Base-by-base conservation (phyloP, 2,113 vertebrate genomes). In the Mus pahari region DNA sequence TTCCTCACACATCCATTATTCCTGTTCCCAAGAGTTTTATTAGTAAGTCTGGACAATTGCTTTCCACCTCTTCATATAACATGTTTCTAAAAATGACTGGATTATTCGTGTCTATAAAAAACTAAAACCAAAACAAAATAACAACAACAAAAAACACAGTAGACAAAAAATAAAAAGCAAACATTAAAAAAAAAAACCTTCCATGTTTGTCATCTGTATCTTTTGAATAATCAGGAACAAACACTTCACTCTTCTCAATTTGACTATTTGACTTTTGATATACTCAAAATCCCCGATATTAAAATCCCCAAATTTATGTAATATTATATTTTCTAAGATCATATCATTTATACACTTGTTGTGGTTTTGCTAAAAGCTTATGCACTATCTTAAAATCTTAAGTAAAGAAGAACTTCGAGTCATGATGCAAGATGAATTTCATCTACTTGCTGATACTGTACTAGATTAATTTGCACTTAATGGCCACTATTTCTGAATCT, bases 21-120 rank as follows among this genome's bases (percentile, higher is more conserved):
- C 66, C 31, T 68, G 66, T 13, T 68, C 4, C 14, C 66, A 66
- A 53, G 48, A 91, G 55, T 89, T 89, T 89, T 70, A 16, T 78
- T 45, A 81, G 26, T 81, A 78, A 78, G 5, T 33, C 64, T 94
- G 48, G 31, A 86, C 45, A 94, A 75, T 45, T 53, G 26, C 28
- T 84, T 79, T 95, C 81, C 11, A 83, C 5, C 45, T 82, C 39
- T 36, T 75, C 33, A 79, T 48, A 84, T 58, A 93, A 60, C 60
- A 81, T 62, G 77, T 94, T 94, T 95, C 71, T 91, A 73, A 89
- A 95, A 91, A 55, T 91, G 86, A 77, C 31, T 94, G 86, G 31
- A 86, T 77, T 60, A 84, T 5, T 90, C 45, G 60, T 7, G 5
- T 82, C 66, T 87, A 14, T 93, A 53, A 89, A 68, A 91, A 68